A percentile compares a stretch with the other conserved stretches of the same genome.
Evolutionary conservation across 1,140 invertebrate species (phyloP).

Genomic region (Meloidogyne exigua): DNA sequence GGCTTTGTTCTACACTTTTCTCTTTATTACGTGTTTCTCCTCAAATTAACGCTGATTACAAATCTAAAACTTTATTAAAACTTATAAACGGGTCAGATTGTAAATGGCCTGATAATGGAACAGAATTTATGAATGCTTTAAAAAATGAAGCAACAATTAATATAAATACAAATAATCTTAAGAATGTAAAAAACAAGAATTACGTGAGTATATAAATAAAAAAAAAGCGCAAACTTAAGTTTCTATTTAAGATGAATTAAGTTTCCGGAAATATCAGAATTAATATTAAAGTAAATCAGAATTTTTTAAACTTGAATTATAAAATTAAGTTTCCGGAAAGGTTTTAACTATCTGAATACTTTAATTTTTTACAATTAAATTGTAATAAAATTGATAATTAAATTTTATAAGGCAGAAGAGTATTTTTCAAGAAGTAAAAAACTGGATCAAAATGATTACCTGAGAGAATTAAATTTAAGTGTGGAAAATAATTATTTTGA

Average conservation of each 20-base stretch:
- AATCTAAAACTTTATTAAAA: conserved; percentile 15
- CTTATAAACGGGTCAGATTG: conserved; percentile 6
- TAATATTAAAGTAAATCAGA: too few species aligned
- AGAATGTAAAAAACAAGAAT: not conserved
- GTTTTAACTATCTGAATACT: too few species aligned
- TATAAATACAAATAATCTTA: not conserved
- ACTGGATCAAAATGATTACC: not conserved
- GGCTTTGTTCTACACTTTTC: conserved; percentile 16
- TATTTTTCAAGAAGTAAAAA: not conserved
- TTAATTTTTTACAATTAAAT: too few species aligned
- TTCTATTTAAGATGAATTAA: not conserved
- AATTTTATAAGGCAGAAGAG: not conserved
- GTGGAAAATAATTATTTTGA: not conserved
- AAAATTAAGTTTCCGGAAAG: too few species aligned
- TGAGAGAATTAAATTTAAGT: not conserved
- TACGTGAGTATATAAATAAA: not conserved
- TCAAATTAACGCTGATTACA: conserved; percentile 12
- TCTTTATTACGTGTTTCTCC: conserved; percentile 17
- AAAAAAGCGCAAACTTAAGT: not conserved
- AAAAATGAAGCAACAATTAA: not conserved
- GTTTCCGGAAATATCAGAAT: not conserved
- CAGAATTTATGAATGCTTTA: not conserved
- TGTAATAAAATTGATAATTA: too few species aligned
- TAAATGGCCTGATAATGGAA: not conserved
- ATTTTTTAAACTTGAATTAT: too few species aligned